Base-by-base conservation (phyloP, 2,888 invertebrate species). In the Diabrotica balteata region DNA sequence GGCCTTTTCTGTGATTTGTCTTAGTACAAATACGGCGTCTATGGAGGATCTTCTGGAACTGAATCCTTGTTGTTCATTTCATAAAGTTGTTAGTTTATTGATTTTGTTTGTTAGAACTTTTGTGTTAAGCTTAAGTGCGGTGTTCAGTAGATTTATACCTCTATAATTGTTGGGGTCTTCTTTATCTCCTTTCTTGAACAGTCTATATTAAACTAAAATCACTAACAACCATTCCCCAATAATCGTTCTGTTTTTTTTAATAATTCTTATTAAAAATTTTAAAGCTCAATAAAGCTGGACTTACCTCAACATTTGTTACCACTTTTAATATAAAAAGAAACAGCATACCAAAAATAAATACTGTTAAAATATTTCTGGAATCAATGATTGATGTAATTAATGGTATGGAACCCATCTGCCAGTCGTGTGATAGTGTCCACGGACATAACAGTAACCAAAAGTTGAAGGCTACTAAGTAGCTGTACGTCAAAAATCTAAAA, bases 321-420 rank as follows among this genome's bases (percentile, higher is more conserved):
- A 89, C 89, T 76, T 88, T 86, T 77, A 89, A 88, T 0, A 88
- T 87, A 52, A 92, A 84, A 2, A 90, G 84, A 45, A 90, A 77
- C 60, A 90, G 85, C 7, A 90, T 85, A 9, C 88, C 86, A 71
- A 91, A 87, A 68, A 92, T 90, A n/a, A 90, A 86, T 74, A 89
- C 87, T 0, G 94, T 92, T 68, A 91, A 87, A 66, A 93, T 79
- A 83, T 94, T 94, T 76, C 94, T 86, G 1, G 86, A 85, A 80
- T 95, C 95, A 77, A 87, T 87, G n/a, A 90, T 82, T 51, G 89
- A 88, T 59, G 91, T 89, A 73, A 95, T 87, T 69, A 94, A 86
- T 42, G 94, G 93, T 69, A 95, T 90, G n/a, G 93, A 94, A 7
- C 93, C 93, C 91, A 93, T 92, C 85, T 95, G 94, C 95, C 95